Evolutionary conservation across 2,888 invertebrate genomes (phyloP), one percentile per base, ranked within the genome.

Genomic region (Mesorhabditis belari): DNA sequence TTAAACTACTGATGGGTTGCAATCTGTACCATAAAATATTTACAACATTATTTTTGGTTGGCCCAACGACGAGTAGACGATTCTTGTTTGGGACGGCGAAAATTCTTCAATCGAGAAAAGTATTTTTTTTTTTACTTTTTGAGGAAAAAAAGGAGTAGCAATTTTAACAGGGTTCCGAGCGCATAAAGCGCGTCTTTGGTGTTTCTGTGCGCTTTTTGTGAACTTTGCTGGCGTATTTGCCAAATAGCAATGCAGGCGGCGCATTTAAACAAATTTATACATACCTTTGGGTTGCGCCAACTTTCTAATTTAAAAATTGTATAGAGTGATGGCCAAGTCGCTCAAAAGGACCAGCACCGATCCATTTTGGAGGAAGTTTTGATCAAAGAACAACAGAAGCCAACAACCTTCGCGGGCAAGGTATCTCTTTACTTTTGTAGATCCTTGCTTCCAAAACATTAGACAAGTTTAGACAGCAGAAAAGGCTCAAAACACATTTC

Each of bases 401-500:
- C 73, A 50, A 71, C 71, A 3, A 73, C 73, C 19, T 73, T 73
- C 49, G 51, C 62, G 1, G 73, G 70, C 59, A 73, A 71, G 59
- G 71, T 67, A n/a, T 49, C 25, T 35, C 4, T 5, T 23, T 49
- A 9, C 19, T 55, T 9, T 17, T 60, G 24, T 17, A 35, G 21
- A 12, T 23, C 44, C 29, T 19, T 57, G n/a, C 5, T 49, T 25
- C 2, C 50, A 19, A 49, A n/a, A 53, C 3, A 44, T 5, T 55
- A 12, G 12, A 35, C 21, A 28, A 23, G 4, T 57, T 53, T 24
- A 69, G 69, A 67, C 63, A 6, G 73, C 69, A 1, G 71, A 73
- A 52, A 69, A 69, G 55, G 74, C 74, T 26, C 69, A 70, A 54
- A 77, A 77, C 61, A 77, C 77, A 24, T 72, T 77, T 50, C 67